These are phyloP conservation scores for Carassius auratus DNA, from an alignment of 2,113 vertebrate genomes.

Conservation along the genomic window DNA sequence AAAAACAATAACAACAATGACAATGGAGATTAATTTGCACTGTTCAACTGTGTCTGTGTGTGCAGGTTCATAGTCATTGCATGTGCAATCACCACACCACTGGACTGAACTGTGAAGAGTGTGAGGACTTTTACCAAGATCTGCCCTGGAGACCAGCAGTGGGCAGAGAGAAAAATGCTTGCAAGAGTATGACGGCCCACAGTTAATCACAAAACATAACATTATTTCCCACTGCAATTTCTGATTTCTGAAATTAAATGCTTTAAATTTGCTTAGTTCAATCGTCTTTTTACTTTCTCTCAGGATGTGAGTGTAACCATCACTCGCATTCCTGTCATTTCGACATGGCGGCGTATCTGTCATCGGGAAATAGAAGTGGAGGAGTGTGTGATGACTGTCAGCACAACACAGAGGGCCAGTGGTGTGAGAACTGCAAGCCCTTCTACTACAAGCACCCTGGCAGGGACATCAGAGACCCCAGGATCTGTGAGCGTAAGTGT, in stretches of 20 bases:
- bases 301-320: conserved; percentile 92
- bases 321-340: conserved; percentile 90
- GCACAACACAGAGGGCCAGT: conserved; percentile 89
- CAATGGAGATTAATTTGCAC: neutral
- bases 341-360: conserved; percentile 86
- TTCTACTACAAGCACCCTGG: conserved; percentile 93
- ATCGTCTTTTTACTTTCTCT: neutral
- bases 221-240: too few species aligned
- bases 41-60: conserved; percentile 27
- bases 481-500: conserved; percentile 87
- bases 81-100: conserved; percentile 94
- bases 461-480: conserved; percentile 85
- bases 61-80: conserved; percentile 91
- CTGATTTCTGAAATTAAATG: too few species aligned
- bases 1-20: neutral
- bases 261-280: too few species aligned
- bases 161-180: conserved; percentile 88
- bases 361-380: conserved; percentile 85
- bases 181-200: conserved; percentile 82
- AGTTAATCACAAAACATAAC: neutral
- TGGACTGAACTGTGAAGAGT: conserved; percentile 93
- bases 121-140: conserved; percentile 90
- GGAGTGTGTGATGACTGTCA: conserved; percentile 91
- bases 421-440: conserved; percentile 88
- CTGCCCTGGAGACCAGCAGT: conserved; percentile 92